phyloP scores from a whole-genome alignment of 2,888 invertebrate species.

The Linyphia triangularis region DNA sequence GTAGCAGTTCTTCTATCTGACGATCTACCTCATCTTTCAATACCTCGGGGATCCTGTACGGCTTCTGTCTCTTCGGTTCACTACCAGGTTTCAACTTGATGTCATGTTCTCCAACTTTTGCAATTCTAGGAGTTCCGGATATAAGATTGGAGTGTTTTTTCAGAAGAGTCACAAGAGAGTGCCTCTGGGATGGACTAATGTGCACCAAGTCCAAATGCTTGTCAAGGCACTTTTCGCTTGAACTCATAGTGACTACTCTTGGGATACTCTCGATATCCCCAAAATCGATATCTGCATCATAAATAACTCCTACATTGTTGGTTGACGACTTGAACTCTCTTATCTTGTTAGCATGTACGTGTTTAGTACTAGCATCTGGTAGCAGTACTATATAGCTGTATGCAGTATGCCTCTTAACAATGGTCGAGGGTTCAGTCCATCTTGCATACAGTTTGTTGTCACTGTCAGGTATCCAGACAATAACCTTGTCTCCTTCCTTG shows the following conservation, averaged over 20 bases:
- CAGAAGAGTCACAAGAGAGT: too few species aligned
- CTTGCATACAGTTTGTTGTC: conserved; percentile 4
- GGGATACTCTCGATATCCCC: too few species aligned
- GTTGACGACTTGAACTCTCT: neutral
- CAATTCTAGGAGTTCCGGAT: too few species aligned
- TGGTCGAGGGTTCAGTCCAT: neutral
- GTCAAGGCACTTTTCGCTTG: too few species aligned
- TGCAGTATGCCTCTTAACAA: neutral
- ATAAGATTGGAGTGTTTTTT: neutral
- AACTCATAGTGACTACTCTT: too few species aligned
- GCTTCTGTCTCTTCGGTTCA: neutral
- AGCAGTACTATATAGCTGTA: neutral
- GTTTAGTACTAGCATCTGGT: neutral
- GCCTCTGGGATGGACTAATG: neutral
- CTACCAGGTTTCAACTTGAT: neutral
- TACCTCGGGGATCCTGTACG: neutral
- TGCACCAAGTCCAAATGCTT: too few species aligned
- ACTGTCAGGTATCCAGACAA: neutral
- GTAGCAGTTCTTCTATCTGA: neutral
- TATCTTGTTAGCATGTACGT: neutral
- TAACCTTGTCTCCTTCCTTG: neutral
- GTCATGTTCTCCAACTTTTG: too few species aligned
- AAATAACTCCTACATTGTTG: neutral
- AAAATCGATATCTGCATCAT: too few species aligned
- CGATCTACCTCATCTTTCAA: neutral